Evolutionary conservation across 2,797 vertebrate genomes (phyloP).

Genomic region (Leuciscus waleckii): DNA sequence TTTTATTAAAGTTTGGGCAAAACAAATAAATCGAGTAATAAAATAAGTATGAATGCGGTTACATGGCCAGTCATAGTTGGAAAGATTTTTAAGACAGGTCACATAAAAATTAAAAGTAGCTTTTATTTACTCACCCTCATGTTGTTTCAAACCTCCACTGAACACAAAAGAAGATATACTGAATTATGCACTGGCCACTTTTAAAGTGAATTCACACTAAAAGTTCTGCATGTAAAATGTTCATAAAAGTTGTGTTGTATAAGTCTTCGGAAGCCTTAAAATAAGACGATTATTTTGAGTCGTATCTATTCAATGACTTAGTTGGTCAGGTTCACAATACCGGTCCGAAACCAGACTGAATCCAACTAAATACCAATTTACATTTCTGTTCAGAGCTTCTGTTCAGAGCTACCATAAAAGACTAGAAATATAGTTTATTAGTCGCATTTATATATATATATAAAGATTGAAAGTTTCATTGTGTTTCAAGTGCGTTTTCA

Average conservation of each 20-base stretch:
- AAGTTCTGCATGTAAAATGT: not conserved
- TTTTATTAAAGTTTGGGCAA: conserved; percentile 25
- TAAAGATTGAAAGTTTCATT: not conserved
- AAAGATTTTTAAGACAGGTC: not conserved
- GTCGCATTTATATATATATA: not conserved
- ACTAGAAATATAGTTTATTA: not conserved
- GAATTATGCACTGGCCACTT: not conserved
- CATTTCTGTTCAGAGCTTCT: not conserved
- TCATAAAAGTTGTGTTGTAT: not conserved
- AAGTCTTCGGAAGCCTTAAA: not conserved
- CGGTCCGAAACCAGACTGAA: not conserved
- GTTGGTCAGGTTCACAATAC: not conserved
- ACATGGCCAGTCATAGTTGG: not conserved
- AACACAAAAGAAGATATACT: not conserved
- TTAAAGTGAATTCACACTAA: not conserved
- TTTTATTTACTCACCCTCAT: not conserved
- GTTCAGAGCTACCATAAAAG: not conserved
- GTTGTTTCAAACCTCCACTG: not conserved
- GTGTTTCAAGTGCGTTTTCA: too few relatives aligned
- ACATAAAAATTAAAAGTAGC: not conserved
- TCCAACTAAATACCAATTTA: not conserved
- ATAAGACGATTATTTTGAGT: not conserved
- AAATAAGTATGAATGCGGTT: conserved; percentile 1
- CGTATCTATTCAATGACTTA: not conserved
- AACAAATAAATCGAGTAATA: conserved; percentile 17